Percentiles rank a stretch among this genome's conserved stretches.
Conservation (phyloP, 1,140 invertebrate genomes). For the Parasteatoda tepidariorum region DNA sequence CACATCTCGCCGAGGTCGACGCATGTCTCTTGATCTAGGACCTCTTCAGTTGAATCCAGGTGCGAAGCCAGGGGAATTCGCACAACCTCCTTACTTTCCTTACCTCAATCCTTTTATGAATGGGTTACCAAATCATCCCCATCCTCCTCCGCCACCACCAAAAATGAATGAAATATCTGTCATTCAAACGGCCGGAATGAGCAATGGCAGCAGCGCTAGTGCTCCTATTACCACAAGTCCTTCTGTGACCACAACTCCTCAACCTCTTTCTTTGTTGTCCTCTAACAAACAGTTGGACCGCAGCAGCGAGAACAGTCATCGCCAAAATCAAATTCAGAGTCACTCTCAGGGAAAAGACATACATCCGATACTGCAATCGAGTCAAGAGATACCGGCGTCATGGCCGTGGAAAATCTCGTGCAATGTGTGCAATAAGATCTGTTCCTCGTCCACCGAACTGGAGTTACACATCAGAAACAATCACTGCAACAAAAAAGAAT, state of each 20-base stretch:
- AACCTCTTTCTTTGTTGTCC: constrained; percentile 26
- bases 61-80: constrained; percentile 83
- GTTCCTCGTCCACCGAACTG: constrained; percentile 66
- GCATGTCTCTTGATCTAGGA: constrained; percentile 93
- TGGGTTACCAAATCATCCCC: constrained; percentile 59
- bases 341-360: constrained; percentile 43
- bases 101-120: constrained; percentile 68
- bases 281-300: neutral
- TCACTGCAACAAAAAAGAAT: constrained; percentile 19
- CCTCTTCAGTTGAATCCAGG: constrained; percentile 76
- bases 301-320: neutral
- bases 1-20: constrained; percentile 87
- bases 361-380: neutral
- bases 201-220: constrained; percentile 5
- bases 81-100: constrained; percentile 85
- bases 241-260: constrained; percentile 68
- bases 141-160: constrained; percentile 58
- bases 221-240: constrained; percentile 61
- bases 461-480: constrained; percentile 67
- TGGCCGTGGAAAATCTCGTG: constrained; percentile 67
- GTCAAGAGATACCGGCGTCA: constrained; percentile 27
- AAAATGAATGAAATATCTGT: constrained; percentile 77
- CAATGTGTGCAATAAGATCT: constrained; percentile 69
- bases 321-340: constrained; percentile 35
- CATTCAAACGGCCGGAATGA: constrained; percentile 72